Evolutionary conservation across 2,888 invertebrate genomes (phyloP).

Genomic region (Acleris laterana): DNA sequence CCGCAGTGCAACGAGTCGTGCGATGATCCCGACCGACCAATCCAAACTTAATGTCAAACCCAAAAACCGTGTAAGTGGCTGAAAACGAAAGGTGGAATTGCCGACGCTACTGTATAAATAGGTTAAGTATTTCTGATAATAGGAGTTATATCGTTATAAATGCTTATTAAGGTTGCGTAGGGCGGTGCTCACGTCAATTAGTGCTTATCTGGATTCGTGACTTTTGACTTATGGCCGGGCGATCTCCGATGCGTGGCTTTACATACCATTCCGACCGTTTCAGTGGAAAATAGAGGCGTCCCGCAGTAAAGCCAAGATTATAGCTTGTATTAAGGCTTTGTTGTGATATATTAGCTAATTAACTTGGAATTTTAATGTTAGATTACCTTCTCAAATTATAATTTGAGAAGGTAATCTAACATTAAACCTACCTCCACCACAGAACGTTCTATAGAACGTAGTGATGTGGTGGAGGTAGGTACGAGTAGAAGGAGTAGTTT

Average conservation of each 20-base stretch:
- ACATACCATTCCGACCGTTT: constrained; percentile 58
- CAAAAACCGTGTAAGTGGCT: constrained; percentile 28
- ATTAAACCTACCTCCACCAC: no score
- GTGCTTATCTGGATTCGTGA: constrained; percentile 75
- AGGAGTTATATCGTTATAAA: constrained; percentile 75
- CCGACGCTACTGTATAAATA: constrained; percentile 55
- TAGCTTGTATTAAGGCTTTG: constrained; percentile 16
- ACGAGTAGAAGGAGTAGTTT: no score
- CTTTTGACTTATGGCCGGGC: constrained; percentile 77
- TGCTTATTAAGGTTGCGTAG: constrained; percentile 74
- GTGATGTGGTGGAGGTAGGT: no score
- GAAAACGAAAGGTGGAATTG: constrained; percentile 32
- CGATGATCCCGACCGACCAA: constrained; percentile 14
- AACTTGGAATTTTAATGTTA: neutral
- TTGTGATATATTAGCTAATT: constrained; percentile 7
- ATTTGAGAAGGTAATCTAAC: no score
- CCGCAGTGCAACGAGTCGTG: constrained; percentile 21
- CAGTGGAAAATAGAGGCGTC: constrained; percentile 53
- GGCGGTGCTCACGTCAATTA: constrained; percentile 79
- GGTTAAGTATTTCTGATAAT: constrained; percentile 82
- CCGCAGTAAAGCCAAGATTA: constrained; percentile 27
- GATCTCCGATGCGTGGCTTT: constrained; percentile 71
- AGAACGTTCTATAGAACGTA: no score
- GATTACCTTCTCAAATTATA: no score
- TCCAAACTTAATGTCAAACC: constrained; percentile 31